Evolutionary conservation across 1,140 invertebrate genomes (phyloP).

Genomic region (Marisa cornuarietis): DNA sequence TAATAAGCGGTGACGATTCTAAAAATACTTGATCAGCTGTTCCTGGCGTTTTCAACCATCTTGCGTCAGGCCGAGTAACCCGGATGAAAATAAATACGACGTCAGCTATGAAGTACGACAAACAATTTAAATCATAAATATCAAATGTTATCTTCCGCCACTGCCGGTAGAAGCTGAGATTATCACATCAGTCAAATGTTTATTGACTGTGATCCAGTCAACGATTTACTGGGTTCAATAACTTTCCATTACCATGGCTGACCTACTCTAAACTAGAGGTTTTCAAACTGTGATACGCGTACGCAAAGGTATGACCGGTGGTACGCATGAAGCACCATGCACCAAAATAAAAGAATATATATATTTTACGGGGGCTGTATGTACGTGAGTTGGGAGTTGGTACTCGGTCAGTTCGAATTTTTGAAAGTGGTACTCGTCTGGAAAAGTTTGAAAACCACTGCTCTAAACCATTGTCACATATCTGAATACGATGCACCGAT

Average conservation of each 20-base stretch:
- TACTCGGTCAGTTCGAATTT: no score
- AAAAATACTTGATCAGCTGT: constrained; percentile 6
- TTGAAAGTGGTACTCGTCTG: no score
- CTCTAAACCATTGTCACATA: background rate
- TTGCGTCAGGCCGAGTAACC: constrained; percentile 6
- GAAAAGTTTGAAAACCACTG: no score
- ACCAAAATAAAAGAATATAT: no score
- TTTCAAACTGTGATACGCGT: no score
- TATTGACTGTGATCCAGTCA: background rate
- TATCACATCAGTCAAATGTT: background rate
- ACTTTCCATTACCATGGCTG: no score
- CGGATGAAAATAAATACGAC: constrained; percentile 16
- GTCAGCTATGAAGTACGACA: no score
- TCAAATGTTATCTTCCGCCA: background rate
- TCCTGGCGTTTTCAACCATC: constrained; percentile 9
- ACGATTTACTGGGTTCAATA: background rate
- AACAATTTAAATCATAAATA: background rate
- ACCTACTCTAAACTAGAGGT: no score
- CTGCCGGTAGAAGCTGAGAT: background rate
- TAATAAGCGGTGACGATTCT: background rate
- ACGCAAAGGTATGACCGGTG: no score
- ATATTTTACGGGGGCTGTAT: no score
- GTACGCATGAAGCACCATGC: no score
- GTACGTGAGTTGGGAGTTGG: no score
- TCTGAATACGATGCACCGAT: background rate